Base-by-base conservation (phyloP, 30 jellyfish, hydroid and myxozoan species). In the Clytia hemisphaerica region DNA sequence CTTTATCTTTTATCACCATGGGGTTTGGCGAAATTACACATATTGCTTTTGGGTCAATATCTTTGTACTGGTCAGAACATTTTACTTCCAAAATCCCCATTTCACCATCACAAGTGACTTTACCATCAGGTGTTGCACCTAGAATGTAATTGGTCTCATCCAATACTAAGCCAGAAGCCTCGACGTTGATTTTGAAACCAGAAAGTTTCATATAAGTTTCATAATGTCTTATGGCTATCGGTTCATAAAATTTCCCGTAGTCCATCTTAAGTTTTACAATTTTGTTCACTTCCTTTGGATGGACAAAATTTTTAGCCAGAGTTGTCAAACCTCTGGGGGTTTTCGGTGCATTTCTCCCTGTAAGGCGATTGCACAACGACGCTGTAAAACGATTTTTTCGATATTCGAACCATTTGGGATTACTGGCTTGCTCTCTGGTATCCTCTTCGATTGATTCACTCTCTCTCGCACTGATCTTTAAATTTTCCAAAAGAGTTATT, bases 101-200 rank as follows among this genome's bases (percentile, higher is more conserved):
- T 29, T 27, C 19, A 6, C 73, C 63, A 6, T 59, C 19, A 33
- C 25, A 27, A 59, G 64, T 25, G 7, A 61, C 75, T 37, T 61
- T 61, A 4, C 75, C 75, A 61, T 61, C 75, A 2, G 75, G 72
- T 4, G 75, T 61, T 33, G 75, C 75, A 34, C 66, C 75, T 37
- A 61, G 61, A 4, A 61, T 25, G 21, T 34, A 61, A 32, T 55
- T 55, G 6, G 69, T 55, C 50, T 55, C 50, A 55, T 55, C 69
- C 6, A 55, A 16, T 6, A 55, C 69, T 32, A 55, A 55, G 37
- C 69, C 69, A 55, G 37, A 55, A 16, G 69, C 24, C 49, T 55
- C 69, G 2, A 19, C 69, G n/a, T n/a, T n/a, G n/a, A n/a, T n/a
- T n/a, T 57, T 6, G 42, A 57, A 57, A 31, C 30, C 30, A 5